Conservation (phyloP, 2,113 vertebrate species). For the Fukomys damarensis region DNA sequence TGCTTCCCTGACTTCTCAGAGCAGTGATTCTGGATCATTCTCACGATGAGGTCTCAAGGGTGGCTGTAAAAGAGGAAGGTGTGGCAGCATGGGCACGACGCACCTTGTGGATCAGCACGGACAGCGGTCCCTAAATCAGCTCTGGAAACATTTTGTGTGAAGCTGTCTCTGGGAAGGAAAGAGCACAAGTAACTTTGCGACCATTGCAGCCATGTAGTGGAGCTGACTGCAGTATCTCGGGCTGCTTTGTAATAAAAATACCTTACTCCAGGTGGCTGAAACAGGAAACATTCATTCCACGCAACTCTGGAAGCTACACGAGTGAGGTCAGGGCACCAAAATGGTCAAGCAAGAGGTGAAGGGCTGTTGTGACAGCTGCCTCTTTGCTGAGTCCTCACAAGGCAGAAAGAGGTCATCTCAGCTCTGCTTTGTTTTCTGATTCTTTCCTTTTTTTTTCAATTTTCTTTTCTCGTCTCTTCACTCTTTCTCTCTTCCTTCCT, state of each 20-base stretch:
- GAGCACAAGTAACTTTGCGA: rapidly evolving
- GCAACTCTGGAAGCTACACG: not conserved
- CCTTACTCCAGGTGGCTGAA: not conserved
- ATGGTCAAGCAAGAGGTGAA: not conserved
- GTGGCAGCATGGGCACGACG: rapidly evolving
- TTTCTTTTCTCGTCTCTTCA: not conserved
- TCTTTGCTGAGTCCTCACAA: not conserved
- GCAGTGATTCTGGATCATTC: not conserved
- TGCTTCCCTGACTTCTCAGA: not conserved
- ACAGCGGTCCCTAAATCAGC: rapidly evolving
- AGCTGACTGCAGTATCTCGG: too few species aligned
- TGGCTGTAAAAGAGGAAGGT: not conserved
- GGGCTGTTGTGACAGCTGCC: not conserved
- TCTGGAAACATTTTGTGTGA: not conserved
- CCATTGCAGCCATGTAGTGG: rapidly evolving
- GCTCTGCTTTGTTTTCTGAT: not conserved
- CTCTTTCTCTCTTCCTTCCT: rapidly evolving
- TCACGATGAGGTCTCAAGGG: not conserved
- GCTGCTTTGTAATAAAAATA: not conserved
- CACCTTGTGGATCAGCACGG: rapidly evolving
- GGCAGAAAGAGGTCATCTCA: not conserved
- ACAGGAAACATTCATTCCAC: not conserved
- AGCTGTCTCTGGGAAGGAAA: not conserved
- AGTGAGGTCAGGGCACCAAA: too few species aligned
- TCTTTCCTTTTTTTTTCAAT: not conserved